Evolutionary conservation across 2,888 invertebrate genomes (phyloP), one percentile per base, ranked within the genome.

Genomic region (Epirrhoe tristata): DNA sequence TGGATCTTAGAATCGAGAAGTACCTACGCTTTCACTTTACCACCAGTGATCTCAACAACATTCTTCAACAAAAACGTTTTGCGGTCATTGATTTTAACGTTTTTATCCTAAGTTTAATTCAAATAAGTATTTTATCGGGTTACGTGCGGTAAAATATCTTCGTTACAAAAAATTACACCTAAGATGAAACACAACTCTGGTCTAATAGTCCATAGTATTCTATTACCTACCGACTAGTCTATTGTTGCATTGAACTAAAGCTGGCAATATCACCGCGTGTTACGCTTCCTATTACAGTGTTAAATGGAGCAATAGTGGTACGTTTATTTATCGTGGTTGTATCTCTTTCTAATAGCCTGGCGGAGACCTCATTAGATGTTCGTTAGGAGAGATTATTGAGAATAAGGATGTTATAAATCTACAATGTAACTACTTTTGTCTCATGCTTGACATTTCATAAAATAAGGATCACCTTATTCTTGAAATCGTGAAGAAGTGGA

Each of bases 311-410:
- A 69, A 66, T 66, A 63, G 54, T 63, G 36, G 57, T 48, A 43
- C 51, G 50, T 57, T 64, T 67, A 64, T 68, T 61, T 63, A 70
- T 67, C 50, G 48, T n/a, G 12, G 52, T 12, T 51, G 46, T 58
- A 58, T 46, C 53, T 67, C 58, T 62, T 66, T 67, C 62, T 66
- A 62, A 66, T 67, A 59, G 56, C 56, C 24, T 16, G 57, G 36
- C 54, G 55, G 34, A 50, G 43, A 77, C 56, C 79, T 81, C 83
- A 81, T 85, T 82, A 83, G 77, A 75, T 76, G 80, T 79, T 81
- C 81, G 82, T 83, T 82, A 82, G n/a, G 46, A 36, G 55, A 60
- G 54, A 62, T 66, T 63, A 48, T 14, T 5, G 39, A 43, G 39
- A 12, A 12, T 1, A 12, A 12, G 12, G 39, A 43, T 12, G 39